Evolutionary conservation across 1,140 invertebrate genomes (phyloP).

Genomic region (Diploscapter pachys): DNA sequence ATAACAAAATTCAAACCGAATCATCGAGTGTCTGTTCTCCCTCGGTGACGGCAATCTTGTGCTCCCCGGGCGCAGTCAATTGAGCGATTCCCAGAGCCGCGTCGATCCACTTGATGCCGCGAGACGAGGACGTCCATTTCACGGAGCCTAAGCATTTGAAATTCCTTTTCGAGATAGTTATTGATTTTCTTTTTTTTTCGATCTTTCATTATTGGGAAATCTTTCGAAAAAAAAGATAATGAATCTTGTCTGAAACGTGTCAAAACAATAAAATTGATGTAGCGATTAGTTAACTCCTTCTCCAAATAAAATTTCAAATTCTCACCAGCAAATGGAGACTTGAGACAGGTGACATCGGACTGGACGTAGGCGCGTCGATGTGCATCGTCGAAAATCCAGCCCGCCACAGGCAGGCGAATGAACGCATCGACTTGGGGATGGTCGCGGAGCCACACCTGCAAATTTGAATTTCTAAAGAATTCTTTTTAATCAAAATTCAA

Average conservation of each 20-base stretch:
- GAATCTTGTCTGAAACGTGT: neutral
- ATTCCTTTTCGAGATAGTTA: too few relatives aligned
- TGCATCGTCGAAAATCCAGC: conserved; percentile 2
- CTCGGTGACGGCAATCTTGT: conserved; percentile 2
- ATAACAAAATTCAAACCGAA: neutral
- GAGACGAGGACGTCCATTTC: neutral
- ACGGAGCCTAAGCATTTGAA: neutral
- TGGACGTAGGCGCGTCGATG: neutral
- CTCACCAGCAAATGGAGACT: conserved; percentile 9
- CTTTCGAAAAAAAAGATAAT: neutral
- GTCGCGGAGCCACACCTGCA: conserved; percentile 18
- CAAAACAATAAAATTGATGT: neutral
- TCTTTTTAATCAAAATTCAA: neutral
- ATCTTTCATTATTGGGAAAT: too few relatives aligned
- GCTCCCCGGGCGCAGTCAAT: conserved; percentile 16
- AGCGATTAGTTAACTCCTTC: conserved; percentile 4
- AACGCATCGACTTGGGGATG: conserved; percentile 3
- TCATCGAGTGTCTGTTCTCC: conserved; percentile 5
- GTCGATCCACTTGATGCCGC: conserved; percentile 17
- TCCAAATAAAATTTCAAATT: neutral
- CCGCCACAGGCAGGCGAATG: conserved; percentile 14
- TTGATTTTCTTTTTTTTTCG: too few relatives aligned
- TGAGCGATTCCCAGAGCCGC: conserved; percentile 14
- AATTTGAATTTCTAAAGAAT: neutral
- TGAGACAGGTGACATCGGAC: conserved; percentile 21